Evolutionary conservation across 2,113 vertebrate species (phyloP).

Genomic region (Rhipidura dahli): DNA sequence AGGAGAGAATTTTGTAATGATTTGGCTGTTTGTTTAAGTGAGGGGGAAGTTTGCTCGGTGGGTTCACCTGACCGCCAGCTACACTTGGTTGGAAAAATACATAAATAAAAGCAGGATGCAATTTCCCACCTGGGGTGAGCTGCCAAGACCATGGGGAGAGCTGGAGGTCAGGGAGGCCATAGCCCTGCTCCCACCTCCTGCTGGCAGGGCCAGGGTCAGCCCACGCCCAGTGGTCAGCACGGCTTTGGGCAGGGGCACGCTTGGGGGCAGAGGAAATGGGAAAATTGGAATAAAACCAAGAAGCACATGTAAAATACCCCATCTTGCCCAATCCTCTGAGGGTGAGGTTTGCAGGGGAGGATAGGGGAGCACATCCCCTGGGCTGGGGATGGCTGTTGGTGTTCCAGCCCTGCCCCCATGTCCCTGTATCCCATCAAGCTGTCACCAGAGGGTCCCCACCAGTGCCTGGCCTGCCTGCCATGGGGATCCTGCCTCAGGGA

Average conservation of each 20-base stretch:
- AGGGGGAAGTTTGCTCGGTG: neutral
- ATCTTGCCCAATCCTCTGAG: fast-evolving
- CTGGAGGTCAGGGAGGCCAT: fast-evolving
- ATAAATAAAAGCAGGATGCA: neutral
- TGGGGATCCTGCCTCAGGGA: neutral
- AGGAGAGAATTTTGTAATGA: conserved; percentile 3
- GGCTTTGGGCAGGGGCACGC: neutral
- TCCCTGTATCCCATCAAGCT: fast-evolving
- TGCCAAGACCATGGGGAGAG: fast-evolving
- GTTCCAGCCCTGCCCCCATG: neutral
- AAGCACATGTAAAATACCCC: fast-evolving
- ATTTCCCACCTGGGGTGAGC: neutral
- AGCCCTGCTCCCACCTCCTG: neutral
- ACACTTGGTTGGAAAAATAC: neutral
- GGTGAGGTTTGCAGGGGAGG: neutral
- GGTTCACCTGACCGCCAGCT: neutral
- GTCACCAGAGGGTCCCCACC: fast-evolving
- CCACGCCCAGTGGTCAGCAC: fast-evolving
- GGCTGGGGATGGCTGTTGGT: neutral
- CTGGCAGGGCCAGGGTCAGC: neutral
- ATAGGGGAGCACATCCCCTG: fast-evolving
- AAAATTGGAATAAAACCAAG: neutral
- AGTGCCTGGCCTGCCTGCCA: neutral
- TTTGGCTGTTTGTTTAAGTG: conserved; percentile 36
- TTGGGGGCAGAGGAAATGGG: fast-evolving